Evolutionary conservation across 2,797 vertebrate genomes (phyloP).

Genomic region (Adrianichthys oophorus): DNA sequence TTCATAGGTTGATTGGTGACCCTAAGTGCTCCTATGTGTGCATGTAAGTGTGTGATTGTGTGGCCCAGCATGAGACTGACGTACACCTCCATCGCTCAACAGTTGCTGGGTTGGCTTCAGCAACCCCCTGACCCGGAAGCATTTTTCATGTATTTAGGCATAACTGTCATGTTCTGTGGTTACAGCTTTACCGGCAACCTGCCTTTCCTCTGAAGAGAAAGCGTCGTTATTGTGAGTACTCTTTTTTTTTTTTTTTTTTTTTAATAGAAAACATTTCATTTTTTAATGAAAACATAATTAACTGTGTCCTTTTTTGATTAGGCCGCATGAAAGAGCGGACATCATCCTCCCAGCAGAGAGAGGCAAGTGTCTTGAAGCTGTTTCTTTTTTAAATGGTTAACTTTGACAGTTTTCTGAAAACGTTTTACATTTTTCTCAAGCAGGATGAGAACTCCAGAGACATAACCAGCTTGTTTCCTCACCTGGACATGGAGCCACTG

Average conservation of each 20-base stretch:
- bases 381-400: not conserved
- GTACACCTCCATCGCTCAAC: too few species aligned
- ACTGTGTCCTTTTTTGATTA: conserved; percentile 19
- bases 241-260: too few species aligned
- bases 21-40: too few species aligned
- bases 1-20: too few species aligned
- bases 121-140: too few species aligned
- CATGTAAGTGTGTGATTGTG: too few species aligned
- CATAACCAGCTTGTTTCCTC: conserved; percentile 82
- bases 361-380: conserved; percentile 38
- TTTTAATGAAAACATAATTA: not conserved
- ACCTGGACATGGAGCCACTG: conserved; percentile 95
- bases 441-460: conserved; percentile 84
- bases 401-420: not conserved
- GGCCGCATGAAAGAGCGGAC: conserved; percentile 91
- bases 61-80: too few species aligned
- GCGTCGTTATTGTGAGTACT: conserved; percentile 74
- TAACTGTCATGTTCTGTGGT: conserved; percentile 36
- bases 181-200: conserved; percentile 70
- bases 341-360: conserved; percentile 68
- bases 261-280: conserved; percentile 2
- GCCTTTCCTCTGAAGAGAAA: conserved; percentile 77
- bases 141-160: not conserved
- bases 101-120: too few species aligned
- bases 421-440: too few species aligned